Conservation (phyloP, 2,797 vertebrate genomes). For the Channallabes apus region DNA sequence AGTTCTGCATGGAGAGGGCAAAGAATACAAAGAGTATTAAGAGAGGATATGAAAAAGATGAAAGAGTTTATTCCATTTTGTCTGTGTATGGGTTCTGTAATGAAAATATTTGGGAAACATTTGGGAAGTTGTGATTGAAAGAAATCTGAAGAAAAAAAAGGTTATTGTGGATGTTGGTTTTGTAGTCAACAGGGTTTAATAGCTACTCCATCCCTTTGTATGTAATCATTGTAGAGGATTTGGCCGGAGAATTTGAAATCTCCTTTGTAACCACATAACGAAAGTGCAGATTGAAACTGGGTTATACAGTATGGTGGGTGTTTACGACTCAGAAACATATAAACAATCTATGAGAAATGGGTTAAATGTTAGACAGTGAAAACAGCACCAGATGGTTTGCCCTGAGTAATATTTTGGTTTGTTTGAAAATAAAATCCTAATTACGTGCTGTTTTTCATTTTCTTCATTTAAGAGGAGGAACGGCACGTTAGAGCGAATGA, state of each 20-base stretch:
- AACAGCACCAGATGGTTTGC: not conserved
- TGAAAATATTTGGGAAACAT: not conserved
- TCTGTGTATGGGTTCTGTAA: not conserved
- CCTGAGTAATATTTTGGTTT: not conserved
- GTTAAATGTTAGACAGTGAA: not conserved
- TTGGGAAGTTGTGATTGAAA: not conserved
- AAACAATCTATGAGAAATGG: not conserved
- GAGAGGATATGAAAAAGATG: not conserved
- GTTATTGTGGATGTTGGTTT: not conserved
- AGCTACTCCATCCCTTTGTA: not conserved
- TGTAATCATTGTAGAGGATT: not conserved
- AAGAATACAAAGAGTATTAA: not conserved
- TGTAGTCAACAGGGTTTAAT: not conserved
- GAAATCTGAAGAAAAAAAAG: not conserved
- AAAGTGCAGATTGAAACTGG: not conserved
- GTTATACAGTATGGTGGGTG: not conserved
- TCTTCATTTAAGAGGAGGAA: slow-evolving; percentile 76
- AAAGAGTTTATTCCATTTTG: not conserved
- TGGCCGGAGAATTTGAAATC: not conserved
- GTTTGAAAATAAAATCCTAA: not conserved
- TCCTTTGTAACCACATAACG: not conserved
- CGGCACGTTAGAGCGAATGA: slow-evolving; percentile 83
- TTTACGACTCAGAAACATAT: not conserved
- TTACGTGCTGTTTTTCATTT: not conserved
- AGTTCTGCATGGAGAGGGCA: slow-evolving; percentile 25